A percentile compares a stretch with the other conserved stretches of the same genome.
Conservation (phyloP, 1,140 invertebrate genomes). For the Listronotus bonariensis region DNA sequence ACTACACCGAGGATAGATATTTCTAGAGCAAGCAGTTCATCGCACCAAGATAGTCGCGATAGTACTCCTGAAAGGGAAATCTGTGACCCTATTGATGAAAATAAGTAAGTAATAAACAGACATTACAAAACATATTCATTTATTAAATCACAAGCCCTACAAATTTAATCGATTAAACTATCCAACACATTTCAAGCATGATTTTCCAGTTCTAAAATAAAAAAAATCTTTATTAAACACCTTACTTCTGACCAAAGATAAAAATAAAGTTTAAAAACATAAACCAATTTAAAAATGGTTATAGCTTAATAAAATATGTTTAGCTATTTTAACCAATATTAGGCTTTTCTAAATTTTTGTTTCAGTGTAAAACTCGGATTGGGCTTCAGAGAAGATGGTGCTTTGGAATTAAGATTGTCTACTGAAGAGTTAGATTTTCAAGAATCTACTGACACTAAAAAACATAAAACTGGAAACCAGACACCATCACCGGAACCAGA, state of each 20-base stretch:
- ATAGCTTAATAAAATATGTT: background rate
- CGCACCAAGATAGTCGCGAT: slow-evolving; percentile 81
- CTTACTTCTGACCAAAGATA: too few relatives aligned
- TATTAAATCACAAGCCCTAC: too few relatives aligned
- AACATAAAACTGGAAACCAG: slow-evolving; percentile 55
- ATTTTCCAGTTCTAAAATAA: too few relatives aligned
- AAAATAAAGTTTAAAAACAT: too few relatives aligned
- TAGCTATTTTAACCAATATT: background rate
- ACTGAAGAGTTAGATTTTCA: slow-evolving; percentile 84
- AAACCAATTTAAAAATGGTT: too few relatives aligned
- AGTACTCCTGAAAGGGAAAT: slow-evolving; percentile 79
- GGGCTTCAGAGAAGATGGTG: slow-evolving; percentile 77
- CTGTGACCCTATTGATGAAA: slow-evolving; percentile 50
- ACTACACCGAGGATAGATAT: slow-evolving; percentile 84
- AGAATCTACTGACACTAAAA: slow-evolving; percentile 63
- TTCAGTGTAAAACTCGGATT: slow-evolving; percentile 56
- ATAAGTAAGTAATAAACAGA: slow-evolving; percentile 19
- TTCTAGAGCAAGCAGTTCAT: slow-evolving; percentile 82
- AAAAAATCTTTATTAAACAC: too few relatives aligned
- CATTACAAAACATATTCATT: too few relatives aligned
- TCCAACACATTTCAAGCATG: too few relatives aligned
- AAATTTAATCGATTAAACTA: too few relatives aligned
- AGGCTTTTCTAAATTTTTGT: background rate
- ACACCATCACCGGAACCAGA: slow-evolving; percentile 49
- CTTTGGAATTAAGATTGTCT: slow-evolving; percentile 78